Base-by-base conservation (phyloP, 2,888 invertebrate genomes). In the Aspidiotus rigidus region DNA sequence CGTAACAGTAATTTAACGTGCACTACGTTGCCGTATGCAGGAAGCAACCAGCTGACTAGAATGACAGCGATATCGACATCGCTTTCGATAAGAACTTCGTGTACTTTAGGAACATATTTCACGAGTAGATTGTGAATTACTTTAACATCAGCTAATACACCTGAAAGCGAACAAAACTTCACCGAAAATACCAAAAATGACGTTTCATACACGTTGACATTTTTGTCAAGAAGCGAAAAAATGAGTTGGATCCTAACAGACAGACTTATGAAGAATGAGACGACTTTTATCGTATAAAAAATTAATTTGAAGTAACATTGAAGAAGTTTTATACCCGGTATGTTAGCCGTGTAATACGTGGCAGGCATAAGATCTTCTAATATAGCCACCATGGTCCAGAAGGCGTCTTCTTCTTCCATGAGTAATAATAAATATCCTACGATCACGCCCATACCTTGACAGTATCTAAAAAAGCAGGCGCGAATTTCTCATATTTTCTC, bases 371-470 rank as follows among this genome's bases (percentile, higher is more conserved):
- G 82, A 79, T 99, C 97, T 83, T 99, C 98, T n/a, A 99, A 93
- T 75, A 99, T 92, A 7, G 96, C 90, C 74, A 94, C 91, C 92
- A 98, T 93, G 80, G 97, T 89, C 99, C 99, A 99, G 81, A 99
- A 99, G 55, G 93, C 89, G 80, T 96, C 95, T 80, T 99, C 98
- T 81, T 99, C 99, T 79, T 98, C 97, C 82, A 98, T 85, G 71
- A 99, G 85, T 8, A 99, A 81, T 71, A 99, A 80, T 62, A 99
- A 81, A 54, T 92, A 93, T 15, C 96, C 95, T 41, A 91, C 95
- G 77, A 99, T 96, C 80, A 91, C 90, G 66, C 92, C 91, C 73
- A 88, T 89, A 40, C 90, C 90, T 79, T 90, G 90, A 75, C 90
- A 91, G 77, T 90, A 90, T 59, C 85, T 41, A 10, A 42, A 61